Conservation (phyloP, 2,113 vertebrate species). For the Archilochus colubris region DNA sequence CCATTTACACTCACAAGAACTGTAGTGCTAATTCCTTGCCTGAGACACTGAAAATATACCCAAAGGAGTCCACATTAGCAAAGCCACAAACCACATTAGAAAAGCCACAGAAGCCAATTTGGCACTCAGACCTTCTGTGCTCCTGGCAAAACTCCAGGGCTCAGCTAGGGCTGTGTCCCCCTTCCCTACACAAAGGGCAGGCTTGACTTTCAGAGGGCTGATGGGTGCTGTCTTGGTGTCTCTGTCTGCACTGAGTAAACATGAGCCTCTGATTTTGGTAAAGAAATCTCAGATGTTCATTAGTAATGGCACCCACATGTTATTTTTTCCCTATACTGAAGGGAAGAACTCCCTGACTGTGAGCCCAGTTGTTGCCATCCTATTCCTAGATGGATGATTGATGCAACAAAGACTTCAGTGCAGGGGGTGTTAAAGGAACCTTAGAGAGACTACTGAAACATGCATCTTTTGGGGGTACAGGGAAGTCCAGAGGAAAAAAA, state of each 20-base stretch:
- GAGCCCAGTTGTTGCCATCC: background rate
- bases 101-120: slow-evolving; percentile 61
- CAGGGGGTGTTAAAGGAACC: background rate
- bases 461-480: background rate
- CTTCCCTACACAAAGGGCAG: background rate
- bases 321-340: background rate
- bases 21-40: slow-evolving; percentile 27
- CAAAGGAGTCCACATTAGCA: slow-evolving; percentile 54
- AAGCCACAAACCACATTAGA: slow-evolving; percentile 67
- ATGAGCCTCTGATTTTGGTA: background rate
- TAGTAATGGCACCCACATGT: background rate
- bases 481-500: background rate
- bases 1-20: background rate
- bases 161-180: background rate
- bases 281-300: background rate
- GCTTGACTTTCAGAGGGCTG: background rate
- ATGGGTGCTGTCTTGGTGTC: background rate
- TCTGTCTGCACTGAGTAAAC: background rate
- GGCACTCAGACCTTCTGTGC: slow-evolving; percentile 46
- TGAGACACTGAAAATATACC: slow-evolving; percentile 28
- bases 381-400: background rate
- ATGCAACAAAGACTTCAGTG: background rate
- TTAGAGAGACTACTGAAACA: background rate
- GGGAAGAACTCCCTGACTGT: background rate
- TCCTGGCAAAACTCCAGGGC: slow-evolving; percentile 42